Percentiles rank a stretch among this genome's conserved stretches.
These are phyloP conservation scores for Bettongia penicillata DNA, from an alignment of 2,113 vertebrate genomes.

Conservation along the genomic window DNA sequence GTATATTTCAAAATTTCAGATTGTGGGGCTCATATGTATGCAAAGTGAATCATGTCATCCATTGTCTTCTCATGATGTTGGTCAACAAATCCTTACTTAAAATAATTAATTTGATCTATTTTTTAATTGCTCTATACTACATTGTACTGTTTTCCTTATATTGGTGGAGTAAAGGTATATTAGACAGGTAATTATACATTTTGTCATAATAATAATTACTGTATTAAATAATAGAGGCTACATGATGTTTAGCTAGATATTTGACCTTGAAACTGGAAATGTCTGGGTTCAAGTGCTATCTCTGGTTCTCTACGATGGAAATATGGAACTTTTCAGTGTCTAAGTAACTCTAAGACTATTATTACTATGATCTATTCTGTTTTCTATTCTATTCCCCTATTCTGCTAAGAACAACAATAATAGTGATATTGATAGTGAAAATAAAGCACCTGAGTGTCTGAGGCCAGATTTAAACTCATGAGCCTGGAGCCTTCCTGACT, in stretches of 20 bases:
- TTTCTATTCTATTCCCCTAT: neutral
- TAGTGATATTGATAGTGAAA: neutral
- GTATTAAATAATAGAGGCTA: neutral
- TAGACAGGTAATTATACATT: too few relatives aligned
- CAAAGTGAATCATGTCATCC: slow-evolving; percentile 31
- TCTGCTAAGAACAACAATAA: neutral
- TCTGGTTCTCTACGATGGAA: neutral
- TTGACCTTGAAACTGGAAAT: neutral
- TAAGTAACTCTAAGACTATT: neutral
- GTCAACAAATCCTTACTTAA: neutral
- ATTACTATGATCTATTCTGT: neutral
- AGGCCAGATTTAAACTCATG: neutral
- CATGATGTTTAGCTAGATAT: neutral
- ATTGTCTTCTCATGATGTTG: neutral
- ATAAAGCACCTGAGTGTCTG: neutral
- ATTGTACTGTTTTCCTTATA: neutral
- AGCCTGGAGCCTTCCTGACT: neutral
- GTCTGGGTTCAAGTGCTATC: neutral
- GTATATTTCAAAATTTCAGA: slow-evolving; percentile 46
- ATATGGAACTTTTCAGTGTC: neutral
- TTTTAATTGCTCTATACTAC: neutral
- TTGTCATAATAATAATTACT: neutral
- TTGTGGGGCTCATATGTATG: slow-evolving; percentile 60
- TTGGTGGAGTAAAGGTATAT: too few relatives aligned
- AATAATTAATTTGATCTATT: neutral